Evolutionary conservation across 2,797 vertebrate species (phyloP).

Genomic region (Lagocephalus sceleratus): DNA sequence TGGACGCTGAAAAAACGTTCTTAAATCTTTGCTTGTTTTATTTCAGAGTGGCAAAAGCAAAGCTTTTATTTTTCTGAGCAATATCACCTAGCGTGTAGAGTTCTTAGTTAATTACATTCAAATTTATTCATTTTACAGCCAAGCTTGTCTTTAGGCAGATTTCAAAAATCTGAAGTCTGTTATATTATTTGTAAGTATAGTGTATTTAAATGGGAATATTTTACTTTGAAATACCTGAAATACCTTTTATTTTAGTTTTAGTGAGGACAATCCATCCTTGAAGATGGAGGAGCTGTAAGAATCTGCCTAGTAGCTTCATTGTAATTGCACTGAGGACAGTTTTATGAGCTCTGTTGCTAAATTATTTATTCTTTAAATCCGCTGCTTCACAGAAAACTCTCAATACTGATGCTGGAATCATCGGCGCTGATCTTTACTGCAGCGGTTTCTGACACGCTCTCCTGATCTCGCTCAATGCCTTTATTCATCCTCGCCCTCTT

Average conservation of each 20-base stretch:
- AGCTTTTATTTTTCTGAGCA: not conserved
- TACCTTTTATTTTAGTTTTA: not conserved
- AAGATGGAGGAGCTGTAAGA: not conserved
- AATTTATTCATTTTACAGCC: too few relatives aligned
- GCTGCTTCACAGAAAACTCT: not conserved
- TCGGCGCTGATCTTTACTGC: not conserved
- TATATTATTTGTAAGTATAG: too few relatives aligned
- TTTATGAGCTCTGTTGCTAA: not conserved
- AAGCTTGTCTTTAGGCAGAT: not conserved
- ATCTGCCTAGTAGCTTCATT: not conserved
- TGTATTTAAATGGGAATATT: too few relatives aligned
- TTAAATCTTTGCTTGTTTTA: slow-evolving; percentile 1
- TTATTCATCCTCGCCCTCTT: not conserved
- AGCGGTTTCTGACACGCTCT: not conserved
- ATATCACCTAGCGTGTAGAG: too few relatives aligned
- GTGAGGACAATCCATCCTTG: not conserved
- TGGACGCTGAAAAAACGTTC: slow-evolving; percentile 13
- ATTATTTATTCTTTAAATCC: not conserved
- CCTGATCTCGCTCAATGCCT: not conserved
- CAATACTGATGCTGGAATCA: not conserved
- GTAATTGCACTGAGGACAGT: not conserved
- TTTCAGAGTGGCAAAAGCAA: not conserved
- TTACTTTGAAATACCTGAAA: not conserved
- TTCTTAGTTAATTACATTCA: too few relatives aligned
- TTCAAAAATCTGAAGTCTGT: too few relatives aligned